Percentiles rank a stretch among this genome's conserved stretches.
Evolutionary conservation across 2,888 invertebrate species (phyloP).

Genomic region (Formica aserva): DNA sequence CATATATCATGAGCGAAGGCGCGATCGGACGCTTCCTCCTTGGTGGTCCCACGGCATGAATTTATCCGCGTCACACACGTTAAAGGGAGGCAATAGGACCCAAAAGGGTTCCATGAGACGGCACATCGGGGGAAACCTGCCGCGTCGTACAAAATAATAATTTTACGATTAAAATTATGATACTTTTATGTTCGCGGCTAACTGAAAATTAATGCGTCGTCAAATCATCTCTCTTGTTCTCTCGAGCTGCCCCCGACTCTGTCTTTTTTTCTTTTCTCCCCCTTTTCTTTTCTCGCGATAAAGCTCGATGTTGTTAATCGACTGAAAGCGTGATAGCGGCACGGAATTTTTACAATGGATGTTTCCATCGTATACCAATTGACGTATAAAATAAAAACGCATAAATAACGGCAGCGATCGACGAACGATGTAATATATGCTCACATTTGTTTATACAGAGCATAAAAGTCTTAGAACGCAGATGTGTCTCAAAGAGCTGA

Average conservation of each 20-base stretch:
- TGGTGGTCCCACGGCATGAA: conserved; percentile 80
- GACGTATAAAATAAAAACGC: conserved; percentile 66
- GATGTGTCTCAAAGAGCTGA: not conserved
- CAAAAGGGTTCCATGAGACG: not conserved
- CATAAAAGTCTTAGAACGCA: not conserved
- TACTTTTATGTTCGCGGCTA: conserved; percentile 80
- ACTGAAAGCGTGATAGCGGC: conserved; percentile 57
- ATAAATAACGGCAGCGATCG: conserved; percentile 65
- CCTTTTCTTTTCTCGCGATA: not conserved
- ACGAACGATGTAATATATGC: not conserved
- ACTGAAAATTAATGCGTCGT: conserved; percentile 81
- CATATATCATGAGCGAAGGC: conserved; percentile 24
- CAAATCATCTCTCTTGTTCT: conserved; percentile 70
- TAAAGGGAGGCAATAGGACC: conserved; percentile 57
- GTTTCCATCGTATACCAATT: conserved; percentile 63
- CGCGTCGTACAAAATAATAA: conserved; percentile 67
- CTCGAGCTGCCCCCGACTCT: conserved; percentile 37
- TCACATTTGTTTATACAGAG: not conserved
- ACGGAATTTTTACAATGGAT: conserved; percentile 76
- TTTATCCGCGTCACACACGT: conserved; percentile 75
- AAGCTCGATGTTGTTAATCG: not conserved
- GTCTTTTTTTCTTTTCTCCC: conserved; percentile 21
- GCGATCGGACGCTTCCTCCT: conserved; percentile 64
- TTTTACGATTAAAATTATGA: conserved; percentile 82
- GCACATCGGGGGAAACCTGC: conserved; percentile 25